phyloP scores from a whole-genome alignment of 1,140 invertebrate genomes.

The Amphibalanus amphitrite region DNA sequence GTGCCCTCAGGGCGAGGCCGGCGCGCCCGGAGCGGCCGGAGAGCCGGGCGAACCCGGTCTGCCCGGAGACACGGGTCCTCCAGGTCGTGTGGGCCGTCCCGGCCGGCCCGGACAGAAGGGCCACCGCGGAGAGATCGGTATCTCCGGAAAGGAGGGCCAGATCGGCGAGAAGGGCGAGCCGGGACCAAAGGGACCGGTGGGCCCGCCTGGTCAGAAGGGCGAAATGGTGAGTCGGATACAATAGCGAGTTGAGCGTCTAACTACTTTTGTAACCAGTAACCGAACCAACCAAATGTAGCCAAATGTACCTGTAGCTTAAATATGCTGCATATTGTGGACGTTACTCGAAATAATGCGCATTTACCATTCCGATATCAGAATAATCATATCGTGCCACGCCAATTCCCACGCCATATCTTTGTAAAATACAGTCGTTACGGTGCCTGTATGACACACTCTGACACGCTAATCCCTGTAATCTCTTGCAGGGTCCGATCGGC shows the following conservation, averaged over 20 bases:
- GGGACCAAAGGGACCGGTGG: constrained; percentile 38
- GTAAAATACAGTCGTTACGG: too few relatives aligned
- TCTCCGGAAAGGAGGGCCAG: constrained; percentile 46
- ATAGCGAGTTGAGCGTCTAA: too few relatives aligned
- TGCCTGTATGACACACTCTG: too few relatives aligned
- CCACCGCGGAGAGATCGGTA: constrained; percentile 49
- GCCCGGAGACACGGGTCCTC: constrained; percentile 39
- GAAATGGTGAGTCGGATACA: constrained; percentile 35
- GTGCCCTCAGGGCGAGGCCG: constrained; percentile 48
- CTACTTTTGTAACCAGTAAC: too few relatives aligned
- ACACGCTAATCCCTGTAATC: too few relatives aligned
- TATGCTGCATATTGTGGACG: too few relatives aligned
- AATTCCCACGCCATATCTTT: too few relatives aligned
- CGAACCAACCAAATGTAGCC: too few relatives aligned
- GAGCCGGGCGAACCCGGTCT: constrained; percentile 39
- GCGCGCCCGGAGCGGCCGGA: constrained; percentile 35
- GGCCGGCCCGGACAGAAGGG: constrained; percentile 50
- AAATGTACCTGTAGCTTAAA: too few relatives aligned
- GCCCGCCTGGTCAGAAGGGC: constrained; percentile 45
- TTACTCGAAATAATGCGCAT: too few relatives aligned
- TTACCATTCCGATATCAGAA: too few relatives aligned
- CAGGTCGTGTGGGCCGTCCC: constrained; percentile 46
- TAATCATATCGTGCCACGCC: too few relatives aligned
- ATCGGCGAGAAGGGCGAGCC: constrained; percentile 51
- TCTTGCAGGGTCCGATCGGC: constrained; percentile 29